These are phyloP conservation scores for Polypterus senegalus DNA, from an alignment of 2,113 vertebrate genomes.

Conservation along the genomic window DNA sequence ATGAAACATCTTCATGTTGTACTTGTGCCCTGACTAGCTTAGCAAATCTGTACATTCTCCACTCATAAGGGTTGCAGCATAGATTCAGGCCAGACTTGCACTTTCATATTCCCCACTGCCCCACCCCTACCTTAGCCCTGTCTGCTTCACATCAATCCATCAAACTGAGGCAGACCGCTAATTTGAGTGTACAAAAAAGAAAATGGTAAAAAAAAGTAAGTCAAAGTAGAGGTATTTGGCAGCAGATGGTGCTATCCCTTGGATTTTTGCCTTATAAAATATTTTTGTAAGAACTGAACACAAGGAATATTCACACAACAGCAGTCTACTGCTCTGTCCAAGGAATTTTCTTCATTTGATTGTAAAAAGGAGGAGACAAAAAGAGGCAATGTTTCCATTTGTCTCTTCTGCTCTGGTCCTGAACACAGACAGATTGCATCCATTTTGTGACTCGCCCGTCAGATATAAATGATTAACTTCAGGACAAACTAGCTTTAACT, in stretches of 20 bases:
- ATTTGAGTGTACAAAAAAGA: slow-evolving; percentile 11
- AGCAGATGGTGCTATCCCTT: slow-evolving; percentile 2
- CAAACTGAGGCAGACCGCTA: not conserved
- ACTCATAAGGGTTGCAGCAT: slow-evolving; percentile 14
- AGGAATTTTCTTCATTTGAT: too few species aligned
- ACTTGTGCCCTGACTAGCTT: slow-evolving; percentile 21
- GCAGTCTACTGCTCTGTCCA: too few species aligned
- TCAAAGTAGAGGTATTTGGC: slow-evolving; percentile 15
- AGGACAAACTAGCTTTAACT: too few species aligned
- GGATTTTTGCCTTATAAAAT: not conserved
- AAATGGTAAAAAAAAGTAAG: slow-evolving; percentile 8
- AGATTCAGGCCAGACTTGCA: slow-evolving; percentile 5
- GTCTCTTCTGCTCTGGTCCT: too few species aligned
- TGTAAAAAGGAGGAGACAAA: too few species aligned
- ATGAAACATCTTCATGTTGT: too few species aligned
- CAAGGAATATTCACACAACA: too few species aligned
- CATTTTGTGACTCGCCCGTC: too few species aligned
- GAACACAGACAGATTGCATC: too few species aligned
- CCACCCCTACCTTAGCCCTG: slow-evolving; percentile 21
- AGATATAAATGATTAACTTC: too few species aligned
- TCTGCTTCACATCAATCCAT: slow-evolving; percentile 24
- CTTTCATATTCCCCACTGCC: slow-evolving; percentile 20
- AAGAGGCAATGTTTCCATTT: too few species aligned
- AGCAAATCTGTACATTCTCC: slow-evolving; percentile 13
- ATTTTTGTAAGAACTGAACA: too few species aligned